Conservation (phyloP, 2,113 vertebrate genomes). For the Oreamnos americanus region DNA sequence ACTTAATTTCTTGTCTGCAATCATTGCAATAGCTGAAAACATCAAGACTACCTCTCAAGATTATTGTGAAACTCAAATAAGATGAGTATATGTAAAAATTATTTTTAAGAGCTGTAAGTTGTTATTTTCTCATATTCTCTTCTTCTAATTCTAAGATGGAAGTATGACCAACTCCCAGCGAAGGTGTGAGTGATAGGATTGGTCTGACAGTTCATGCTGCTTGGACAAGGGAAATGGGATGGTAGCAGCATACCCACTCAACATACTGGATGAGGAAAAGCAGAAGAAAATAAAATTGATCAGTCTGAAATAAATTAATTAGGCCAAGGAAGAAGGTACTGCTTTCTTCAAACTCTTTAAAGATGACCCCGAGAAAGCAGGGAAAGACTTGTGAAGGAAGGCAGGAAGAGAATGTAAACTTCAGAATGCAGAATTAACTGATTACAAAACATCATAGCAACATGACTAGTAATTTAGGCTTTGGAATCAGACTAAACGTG, state of each 20-base stretch:
- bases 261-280: background rate
- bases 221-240: background rate
- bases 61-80: conserved; percentile 4
- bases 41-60: background rate
- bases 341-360: background rate
- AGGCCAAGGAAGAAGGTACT: background rate
- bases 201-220: background rate
- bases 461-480: background rate
- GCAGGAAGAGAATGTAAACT: background rate
- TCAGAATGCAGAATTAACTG: background rate
- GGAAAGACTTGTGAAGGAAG: background rate
- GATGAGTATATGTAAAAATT: background rate
- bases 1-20: background rate
- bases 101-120: background rate
- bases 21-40: background rate
- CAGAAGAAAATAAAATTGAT: background rate
- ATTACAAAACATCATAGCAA: background rate
- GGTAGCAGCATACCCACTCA: background rate
- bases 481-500: background rate
- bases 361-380: background rate
- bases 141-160: background rate
- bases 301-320: background rate
- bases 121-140: background rate
- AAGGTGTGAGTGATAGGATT: background rate
- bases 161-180: background rate